A percentile compares a stretch with the other conserved stretches of the same genome.
phyloP scores from a whole-genome alignment of 2,797 vertebrate genomes.

The Tokudaia tokunoshimensis region DNA sequence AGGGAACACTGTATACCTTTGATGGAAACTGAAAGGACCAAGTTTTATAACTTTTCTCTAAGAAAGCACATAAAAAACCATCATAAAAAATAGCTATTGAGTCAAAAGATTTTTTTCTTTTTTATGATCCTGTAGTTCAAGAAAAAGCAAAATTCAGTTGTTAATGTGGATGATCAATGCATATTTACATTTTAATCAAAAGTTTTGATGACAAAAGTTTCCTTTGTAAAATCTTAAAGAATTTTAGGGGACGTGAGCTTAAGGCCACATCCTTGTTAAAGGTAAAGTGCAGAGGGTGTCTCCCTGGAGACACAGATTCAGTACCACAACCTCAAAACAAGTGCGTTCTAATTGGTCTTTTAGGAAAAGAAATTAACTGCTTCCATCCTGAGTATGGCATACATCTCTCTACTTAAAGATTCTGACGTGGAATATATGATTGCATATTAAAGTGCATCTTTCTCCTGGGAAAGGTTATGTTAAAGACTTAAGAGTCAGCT shows the following conservation, averaged over 20 bases:
- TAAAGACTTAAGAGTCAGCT: not conserved
- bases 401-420: slow-evolving; percentile 43
- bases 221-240: slow-evolving; percentile 14
- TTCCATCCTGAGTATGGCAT: not conserved
- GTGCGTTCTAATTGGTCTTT: not conserved
- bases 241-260: not conserved
- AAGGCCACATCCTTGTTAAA: not conserved
- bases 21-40: slow-evolving; percentile 74
- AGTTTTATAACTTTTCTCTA: slow-evolving; percentile 80
- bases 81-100: slow-evolving; percentile 80
- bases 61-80: slow-evolving; percentile 79
- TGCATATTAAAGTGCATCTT: not conserved
- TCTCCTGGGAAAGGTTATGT: not conserved
- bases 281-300: not conserved
- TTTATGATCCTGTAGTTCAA: slow-evolving; percentile 59
- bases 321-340: not conserved
- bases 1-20: slow-evolving; percentile 75
- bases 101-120: slow-evolving; percentile 37
- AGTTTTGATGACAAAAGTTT: slow-evolving; percentile 37
- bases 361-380: slow-evolving; percentile 31
- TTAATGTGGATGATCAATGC: slow-evolving; percentile 63
- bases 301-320: not conserved
- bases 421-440: not conserved
- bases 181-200: slow-evolving; percentile 57
- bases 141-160: slow-evolving; percentile 37